Evolutionary conservation across 2,113 vertebrate species (phyloP).

Genomic region (Antidorcas marsupialis): DNA sequence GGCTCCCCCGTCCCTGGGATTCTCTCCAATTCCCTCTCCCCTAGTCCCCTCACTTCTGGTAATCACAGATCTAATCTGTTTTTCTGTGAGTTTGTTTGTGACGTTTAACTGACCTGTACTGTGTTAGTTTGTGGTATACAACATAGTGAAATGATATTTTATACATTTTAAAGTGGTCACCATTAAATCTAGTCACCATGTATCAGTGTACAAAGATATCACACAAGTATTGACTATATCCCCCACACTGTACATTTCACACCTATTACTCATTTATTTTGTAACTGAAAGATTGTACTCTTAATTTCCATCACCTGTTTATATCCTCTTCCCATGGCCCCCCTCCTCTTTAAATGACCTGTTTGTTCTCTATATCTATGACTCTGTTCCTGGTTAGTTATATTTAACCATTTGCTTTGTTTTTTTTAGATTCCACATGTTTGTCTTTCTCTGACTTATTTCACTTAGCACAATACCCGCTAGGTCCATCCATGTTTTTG

Average conservation of each 20-base stretch:
- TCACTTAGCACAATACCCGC: background rate
- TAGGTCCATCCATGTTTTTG: background rate
- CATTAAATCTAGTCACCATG: background rate
- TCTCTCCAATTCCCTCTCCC: background rate
- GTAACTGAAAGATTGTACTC: background rate
- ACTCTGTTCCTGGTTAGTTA: background rate
- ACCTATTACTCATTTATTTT: background rate
- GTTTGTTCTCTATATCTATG: background rate
- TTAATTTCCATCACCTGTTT: background rate
- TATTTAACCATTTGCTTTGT: background rate
- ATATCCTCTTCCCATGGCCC: background rate
- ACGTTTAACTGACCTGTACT: background rate
- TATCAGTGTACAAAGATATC: background rate
- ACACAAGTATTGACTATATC: background rate
- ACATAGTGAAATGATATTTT: background rate
- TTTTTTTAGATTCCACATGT: background rate
- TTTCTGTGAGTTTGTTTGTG: background rate
- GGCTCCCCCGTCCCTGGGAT: too few relatives aligned
- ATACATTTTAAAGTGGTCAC: background rate
- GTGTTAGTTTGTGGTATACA: background rate
- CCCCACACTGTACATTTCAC: background rate
- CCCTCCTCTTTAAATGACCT: background rate
- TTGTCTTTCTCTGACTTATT: background rate
- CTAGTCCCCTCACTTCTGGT: background rate
- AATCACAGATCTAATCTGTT: background rate